Evolutionary conservation across 2,797 vertebrate species (phyloP).

Genomic region (Pseudopleuronectes americanus): DNA sequence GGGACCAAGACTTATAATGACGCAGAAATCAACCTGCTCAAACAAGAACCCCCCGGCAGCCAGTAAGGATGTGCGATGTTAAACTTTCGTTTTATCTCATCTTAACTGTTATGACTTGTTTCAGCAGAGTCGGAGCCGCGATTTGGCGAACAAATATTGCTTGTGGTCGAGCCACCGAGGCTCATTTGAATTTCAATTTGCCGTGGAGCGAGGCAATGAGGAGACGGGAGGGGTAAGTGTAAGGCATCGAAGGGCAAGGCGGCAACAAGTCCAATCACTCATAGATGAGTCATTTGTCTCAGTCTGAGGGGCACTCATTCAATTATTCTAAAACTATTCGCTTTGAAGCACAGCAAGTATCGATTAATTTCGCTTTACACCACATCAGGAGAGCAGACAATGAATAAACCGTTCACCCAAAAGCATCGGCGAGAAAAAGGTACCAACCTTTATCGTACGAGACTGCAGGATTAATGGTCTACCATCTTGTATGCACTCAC

Average conservation of each 20-base stretch:
- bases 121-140: slow-evolving; percentile 40
- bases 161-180: slow-evolving; percentile 50
- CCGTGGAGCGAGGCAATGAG: slow-evolving; percentile 54
- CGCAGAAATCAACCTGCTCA: slow-evolving; percentile 34
- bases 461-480: slow-evolving; percentile 11
- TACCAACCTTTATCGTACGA: slow-evolving; percentile 18
- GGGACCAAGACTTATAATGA: slow-evolving; percentile 44
- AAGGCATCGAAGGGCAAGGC: slow-evolving; percentile 50
- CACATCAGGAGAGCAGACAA: slow-evolving; percentile 60
- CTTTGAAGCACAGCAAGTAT: slow-evolving; percentile 71
- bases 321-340: slow-evolving; percentile 82
- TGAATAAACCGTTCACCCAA: slow-evolving; percentile 59
- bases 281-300: slow-evolving; percentile 84
- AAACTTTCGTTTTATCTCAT: slow-evolving; percentile 49
- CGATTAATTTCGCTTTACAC: slow-evolving; percentile 75
- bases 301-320: slow-evolving; percentile 79
- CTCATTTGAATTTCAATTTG: slow-evolving; percentile 79
- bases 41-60: slow-evolving; percentile 20
- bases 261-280: slow-evolving; percentile 80
- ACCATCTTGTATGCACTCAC: slow-evolving; percentile 10
- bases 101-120: slow-evolving; percentile 30
- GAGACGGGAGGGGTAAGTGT: slow-evolving; percentile 27
- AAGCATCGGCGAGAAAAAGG: slow-evolving; percentile 9
- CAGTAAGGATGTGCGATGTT: slow-evolving; percentile 19
- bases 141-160: slow-evolving; percentile 56